Base-by-base conservation (phyloP, 2,797 vertebrate genomes). In the Pogonophryne albipinna region DNA sequence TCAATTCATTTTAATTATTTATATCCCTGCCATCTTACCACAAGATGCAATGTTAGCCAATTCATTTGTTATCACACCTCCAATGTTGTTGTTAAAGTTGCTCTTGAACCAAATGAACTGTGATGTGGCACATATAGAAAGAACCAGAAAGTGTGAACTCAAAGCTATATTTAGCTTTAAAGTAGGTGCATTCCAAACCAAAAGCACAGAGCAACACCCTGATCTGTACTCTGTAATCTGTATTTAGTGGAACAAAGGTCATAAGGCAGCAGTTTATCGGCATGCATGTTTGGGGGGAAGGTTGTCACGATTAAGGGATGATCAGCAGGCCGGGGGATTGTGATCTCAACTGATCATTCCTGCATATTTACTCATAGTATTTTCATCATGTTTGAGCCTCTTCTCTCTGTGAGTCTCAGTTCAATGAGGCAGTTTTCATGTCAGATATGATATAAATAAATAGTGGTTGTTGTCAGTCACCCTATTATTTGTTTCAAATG, bases 231-330 rank as follows among this genome's bases (percentile, higher is more conserved):
- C 52, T 80, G 52, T 57, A 61, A 74, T 47, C 46, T 77, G 41
- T 12, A 15, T 66, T 74, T 50, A 67, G 78, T 79, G 66, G 64
- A 74, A 64, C 52, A 85, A 77, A 80, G 70, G 72, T 83, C 73
- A 73, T 4, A 52, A 78, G 52, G 49, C 53, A 64, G 52, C 60
- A 41, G 66, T 63, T 71, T 56, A 65, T 78, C 65, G 69, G 66
- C 34, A 23, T 17, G 20, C 10, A 42, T 64, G 59, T n/a, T 57
- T 2, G 34, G 63, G 77, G 63, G 71, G 20, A 45, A 38, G 61
- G 49, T 59, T 65, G 38, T 46, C 38, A 61, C 3, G 1, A 45
- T 34, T 67, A 66, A 16, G 23, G 45, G 76, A 47, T 58, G 66
- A 64, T 59, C 16, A 70, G 64, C 45, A 10, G 16, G 34, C 15